These are phyloP conservation scores for Meliscaeva auricollis DNA, from an alignment of 2,888 invertebrate genomes.

Conservation along the genomic window DNA sequence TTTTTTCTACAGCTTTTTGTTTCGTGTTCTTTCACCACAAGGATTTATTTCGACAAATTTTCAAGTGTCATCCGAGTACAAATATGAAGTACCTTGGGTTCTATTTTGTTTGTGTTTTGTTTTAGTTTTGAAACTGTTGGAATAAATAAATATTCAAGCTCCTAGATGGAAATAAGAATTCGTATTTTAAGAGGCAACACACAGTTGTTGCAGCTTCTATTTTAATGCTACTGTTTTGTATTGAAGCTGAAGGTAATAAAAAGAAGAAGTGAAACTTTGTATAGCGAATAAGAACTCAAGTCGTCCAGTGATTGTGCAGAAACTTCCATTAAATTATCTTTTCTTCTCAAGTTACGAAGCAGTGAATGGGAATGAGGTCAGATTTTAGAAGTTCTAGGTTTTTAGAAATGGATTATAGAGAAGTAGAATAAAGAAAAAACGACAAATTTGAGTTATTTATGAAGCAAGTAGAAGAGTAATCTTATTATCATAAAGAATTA, in stretches of 20 bases:
- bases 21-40: slow-evolving; percentile 64
- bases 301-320: slow-evolving; percentile 2
- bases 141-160: slow-evolving; percentile 29
- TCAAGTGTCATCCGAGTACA: slow-evolving; percentile 38
- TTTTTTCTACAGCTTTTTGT: slow-evolving; percentile 26
- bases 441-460: slow-evolving; percentile 17
- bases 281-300: background rate
- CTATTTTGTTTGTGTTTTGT: background rate
- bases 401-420: background rate
- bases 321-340: slow-evolving; percentile 49
- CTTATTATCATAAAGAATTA: slow-evolving; percentile 22
- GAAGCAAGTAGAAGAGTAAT: slow-evolving; percentile 2
- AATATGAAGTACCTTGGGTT: background rate
- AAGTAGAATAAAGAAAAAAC: background rate
- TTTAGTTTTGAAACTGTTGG: background rate
- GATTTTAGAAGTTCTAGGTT: slow-evolving; percentile 5
- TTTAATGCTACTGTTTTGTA: background rate
- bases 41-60: slow-evolving; percentile 68
- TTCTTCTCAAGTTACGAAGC: slow-evolving; percentile 16
- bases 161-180: slow-evolving; percentile 3
- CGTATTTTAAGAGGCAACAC: background rate
- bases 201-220: background rate
- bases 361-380: slow-evolving; percentile 31
- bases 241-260: background rate
- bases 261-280: background rate